phyloP scores from a whole-genome alignment of 2,888 invertebrate species.

The Furcula furcula region DNA sequence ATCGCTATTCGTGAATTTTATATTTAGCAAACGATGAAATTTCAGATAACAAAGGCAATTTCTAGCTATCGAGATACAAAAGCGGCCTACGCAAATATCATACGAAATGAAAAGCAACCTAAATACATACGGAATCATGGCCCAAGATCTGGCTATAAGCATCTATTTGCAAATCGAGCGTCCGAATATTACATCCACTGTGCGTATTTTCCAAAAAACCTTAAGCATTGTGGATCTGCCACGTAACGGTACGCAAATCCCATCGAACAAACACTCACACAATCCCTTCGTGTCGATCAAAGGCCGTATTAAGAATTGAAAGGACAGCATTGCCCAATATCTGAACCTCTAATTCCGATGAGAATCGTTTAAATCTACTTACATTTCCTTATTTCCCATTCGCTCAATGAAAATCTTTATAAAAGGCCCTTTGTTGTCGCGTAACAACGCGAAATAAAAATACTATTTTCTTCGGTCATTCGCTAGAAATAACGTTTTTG shows the following conservation, averaged over 20 bases:
- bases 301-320: slow-evolving; percentile 51
- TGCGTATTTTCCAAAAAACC: slow-evolving; percentile 19
- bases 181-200: slow-evolving; percentile 24
- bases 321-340: slow-evolving; percentile 52
- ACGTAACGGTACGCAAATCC: slow-evolving; percentile 52
- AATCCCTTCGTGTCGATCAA: slow-evolving; percentile 55
- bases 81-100: slow-evolving; percentile 27
- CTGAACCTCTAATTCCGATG: slow-evolving; percentile 46
- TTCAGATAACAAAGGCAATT: slow-evolving; percentile 24
- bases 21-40: slow-evolving; percentile 2
- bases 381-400: slow-evolving; percentile 48
- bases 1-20: neutral
- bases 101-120: slow-evolving; percentile 24
- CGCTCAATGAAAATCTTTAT: slow-evolving; percentile 52
- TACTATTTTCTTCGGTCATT: slow-evolving; percentile 40
- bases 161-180: slow-evolving; percentile 32
- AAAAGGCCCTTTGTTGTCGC: slow-evolving; percentile 56
- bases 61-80: slow-evolving; percentile 27
- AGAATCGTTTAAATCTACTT: slow-evolving; percentile 54
- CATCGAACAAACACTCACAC: slow-evolving; percentile 44
- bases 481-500: slow-evolving; percentile 47
- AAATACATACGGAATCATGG: slow-evolving; percentile 24
- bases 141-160: slow-evolving; percentile 21
- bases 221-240: slow-evolving; percentile 35
- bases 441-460: slow-evolving; percentile 42